Conservation (phyloP, 2,888 invertebrate species). For the Coleophora flavipennella region DNA sequence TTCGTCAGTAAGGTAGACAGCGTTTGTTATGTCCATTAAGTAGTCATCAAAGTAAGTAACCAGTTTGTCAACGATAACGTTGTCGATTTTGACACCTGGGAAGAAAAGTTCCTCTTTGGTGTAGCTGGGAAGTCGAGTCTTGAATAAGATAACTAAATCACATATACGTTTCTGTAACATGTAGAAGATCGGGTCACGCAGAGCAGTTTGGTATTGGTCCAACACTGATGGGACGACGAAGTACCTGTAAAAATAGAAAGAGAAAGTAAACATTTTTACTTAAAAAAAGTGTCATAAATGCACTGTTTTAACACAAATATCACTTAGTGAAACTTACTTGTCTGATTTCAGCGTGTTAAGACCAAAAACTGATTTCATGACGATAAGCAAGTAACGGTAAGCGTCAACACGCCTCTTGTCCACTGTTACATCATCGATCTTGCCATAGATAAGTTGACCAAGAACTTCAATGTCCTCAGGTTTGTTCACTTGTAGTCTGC, state of each 20-base stretch:
- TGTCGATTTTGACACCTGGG: slow-evolving; percentile 76
- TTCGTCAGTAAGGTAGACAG: slow-evolving; percentile 57
- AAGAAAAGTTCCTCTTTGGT: slow-evolving; percentile 73
- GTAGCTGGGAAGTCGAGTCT: slow-evolving; percentile 73
- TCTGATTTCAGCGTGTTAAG: slow-evolving; percentile 43
- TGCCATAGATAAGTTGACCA: slow-evolving; percentile 65
- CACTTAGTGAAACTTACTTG: slow-evolving; percentile 36
- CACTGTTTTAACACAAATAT: not conserved
- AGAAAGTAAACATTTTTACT: not conserved
- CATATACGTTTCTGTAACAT: slow-evolving; percentile 76
- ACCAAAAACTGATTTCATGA: slow-evolving; percentile 65
- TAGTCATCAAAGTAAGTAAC: slow-evolving; percentile 80
- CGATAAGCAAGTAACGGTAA: slow-evolving; percentile 73
- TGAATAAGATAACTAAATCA: slow-evolving; percentile 72
- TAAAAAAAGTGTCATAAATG: not conserved
- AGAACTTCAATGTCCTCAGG: slow-evolving; percentile 67
- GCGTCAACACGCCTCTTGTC: slow-evolving; percentile 45
- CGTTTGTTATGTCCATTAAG: slow-evolving; percentile 76
- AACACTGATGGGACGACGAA: slow-evolving; percentile 73
- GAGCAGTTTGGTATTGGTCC: slow-evolving; percentile 75
- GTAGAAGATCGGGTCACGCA: slow-evolving; percentile 83
- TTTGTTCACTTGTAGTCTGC: slow-evolving; percentile 45
- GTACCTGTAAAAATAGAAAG: slow-evolving; percentile 41
- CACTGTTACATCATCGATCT: slow-evolving; percentile 37
- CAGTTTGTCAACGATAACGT: slow-evolving; percentile 75